Percentiles rank a stretch among this genome's conserved stretches.
Evolutionary conservation across 2,888 invertebrate species (phyloP).

Genomic region (Ctenicera cuprea): DNA sequence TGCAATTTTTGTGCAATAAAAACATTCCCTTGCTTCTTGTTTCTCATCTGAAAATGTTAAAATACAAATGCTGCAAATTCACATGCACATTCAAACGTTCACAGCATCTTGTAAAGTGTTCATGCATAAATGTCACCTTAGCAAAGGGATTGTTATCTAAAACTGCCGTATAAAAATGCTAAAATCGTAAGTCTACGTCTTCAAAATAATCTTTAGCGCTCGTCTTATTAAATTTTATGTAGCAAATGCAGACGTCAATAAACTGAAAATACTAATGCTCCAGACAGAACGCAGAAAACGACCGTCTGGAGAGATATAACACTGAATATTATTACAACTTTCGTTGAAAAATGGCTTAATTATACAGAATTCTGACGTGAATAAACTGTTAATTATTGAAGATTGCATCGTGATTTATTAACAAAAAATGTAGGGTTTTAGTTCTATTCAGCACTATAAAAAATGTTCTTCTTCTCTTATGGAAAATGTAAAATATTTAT

Average conservation of each 20-base stretch:
- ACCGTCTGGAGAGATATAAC: neutral
- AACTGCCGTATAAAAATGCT: too few species aligned
- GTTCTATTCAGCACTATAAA: too few species aligned
- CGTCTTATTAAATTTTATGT: too few species aligned
- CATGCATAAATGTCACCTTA: neutral
- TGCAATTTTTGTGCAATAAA: neutral
- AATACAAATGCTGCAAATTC: constrained; percentile 1
- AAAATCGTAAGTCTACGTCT: too few species aligned
- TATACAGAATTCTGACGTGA: neutral
- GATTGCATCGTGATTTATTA: too few species aligned
- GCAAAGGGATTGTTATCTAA: too few species aligned
- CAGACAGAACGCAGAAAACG: neutral
- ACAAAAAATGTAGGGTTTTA: too few species aligned
- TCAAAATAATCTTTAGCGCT: too few species aligned
- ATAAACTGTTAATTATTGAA: too few species aligned
- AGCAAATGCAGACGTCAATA: too few species aligned
- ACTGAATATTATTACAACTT: neutral
- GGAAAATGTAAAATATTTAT: too few species aligned
- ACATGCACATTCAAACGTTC: neutral
- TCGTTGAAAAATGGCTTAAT: neutral
- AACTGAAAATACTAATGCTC: neutral
- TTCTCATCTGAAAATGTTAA: neutral
- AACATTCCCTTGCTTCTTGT: neutral
- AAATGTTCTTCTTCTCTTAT: too few species aligned
- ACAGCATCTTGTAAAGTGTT: neutral